These are phyloP conservation scores for Chlamydotis undulata DNA, from an alignment of 2,113 vertebrate species.

Conservation along the genomic window DNA sequence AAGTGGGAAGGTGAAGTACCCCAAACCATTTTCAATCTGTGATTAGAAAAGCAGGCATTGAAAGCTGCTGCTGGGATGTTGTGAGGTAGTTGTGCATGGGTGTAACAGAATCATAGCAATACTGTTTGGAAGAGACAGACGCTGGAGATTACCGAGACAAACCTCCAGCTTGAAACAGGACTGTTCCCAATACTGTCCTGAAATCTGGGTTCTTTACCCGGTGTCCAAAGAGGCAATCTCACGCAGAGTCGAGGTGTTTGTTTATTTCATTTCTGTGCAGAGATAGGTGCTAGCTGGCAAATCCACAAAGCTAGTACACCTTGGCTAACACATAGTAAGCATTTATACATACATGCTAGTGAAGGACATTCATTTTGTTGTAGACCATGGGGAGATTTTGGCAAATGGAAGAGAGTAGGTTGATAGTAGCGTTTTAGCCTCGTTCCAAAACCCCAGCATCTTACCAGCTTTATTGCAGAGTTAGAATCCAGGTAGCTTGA, in stretches of 20 bases:
- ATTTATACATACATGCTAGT: not conserved
- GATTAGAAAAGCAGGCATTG: not conserved
- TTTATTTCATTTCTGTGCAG: too few species aligned
- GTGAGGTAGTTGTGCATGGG: not conserved
- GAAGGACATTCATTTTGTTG: not conserved
- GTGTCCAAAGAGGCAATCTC: too few species aligned
- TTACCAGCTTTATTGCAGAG: not conserved
- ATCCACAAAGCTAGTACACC: not conserved
- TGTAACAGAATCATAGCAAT: not conserved
- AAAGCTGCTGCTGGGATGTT: not conserved
- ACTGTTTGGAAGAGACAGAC: not conserved
- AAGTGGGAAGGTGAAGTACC: conserved; percentile 83
- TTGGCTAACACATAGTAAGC: too few species aligned
- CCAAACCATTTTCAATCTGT: not conserved
- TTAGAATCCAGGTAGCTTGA: not conserved
- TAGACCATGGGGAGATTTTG: not conserved
- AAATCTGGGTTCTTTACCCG: too few species aligned
- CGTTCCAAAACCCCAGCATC: not conserved
- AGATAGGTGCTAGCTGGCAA: too few species aligned
- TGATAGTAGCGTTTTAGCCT: not conserved
- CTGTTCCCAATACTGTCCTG: not conserved
- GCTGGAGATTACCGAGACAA: not conserved
- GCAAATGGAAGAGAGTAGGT: not conserved
- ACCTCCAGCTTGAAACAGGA: not conserved
- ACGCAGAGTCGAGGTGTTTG: too few species aligned